These are phyloP conservation scores for Perizoma affinitatum DNA, from an alignment of 2,888 invertebrate genomes.

Conservation along the genomic window DNA sequence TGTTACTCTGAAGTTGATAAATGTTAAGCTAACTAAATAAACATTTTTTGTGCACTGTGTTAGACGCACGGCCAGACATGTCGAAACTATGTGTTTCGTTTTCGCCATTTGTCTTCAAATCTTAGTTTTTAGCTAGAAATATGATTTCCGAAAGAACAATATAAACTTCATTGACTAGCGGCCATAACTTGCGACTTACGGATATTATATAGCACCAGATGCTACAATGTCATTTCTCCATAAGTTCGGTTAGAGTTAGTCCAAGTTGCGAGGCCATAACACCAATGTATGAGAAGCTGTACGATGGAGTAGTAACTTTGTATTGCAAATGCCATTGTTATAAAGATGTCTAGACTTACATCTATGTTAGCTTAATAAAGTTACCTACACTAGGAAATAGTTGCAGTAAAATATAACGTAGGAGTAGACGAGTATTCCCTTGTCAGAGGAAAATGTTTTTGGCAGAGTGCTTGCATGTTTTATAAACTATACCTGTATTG, in stretches of 20 bases:
- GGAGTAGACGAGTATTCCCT: slow-evolving; percentile 7
- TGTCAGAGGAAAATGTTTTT: slow-evolving; percentile 5
- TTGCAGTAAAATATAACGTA: slow-evolving; percentile 1
- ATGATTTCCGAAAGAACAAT: too few species aligned
- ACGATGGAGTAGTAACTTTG: slow-evolving; percentile 24
- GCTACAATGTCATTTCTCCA: slow-evolving; percentile 45
- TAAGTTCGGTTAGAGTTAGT: slow-evolving; percentile 32
- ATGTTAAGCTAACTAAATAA: too few species aligned
- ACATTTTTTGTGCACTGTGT: too few species aligned
- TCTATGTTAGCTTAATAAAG: slow-evolving; percentile 33
- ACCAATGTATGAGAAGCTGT: slow-evolving; percentile 32
- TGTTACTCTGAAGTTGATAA: too few species aligned
- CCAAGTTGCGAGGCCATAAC: slow-evolving; percentile 44
- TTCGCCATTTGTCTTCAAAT: neutral
- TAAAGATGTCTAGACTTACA: slow-evolving; percentile 48
- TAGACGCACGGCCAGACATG: neutral
- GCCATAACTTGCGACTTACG: slow-evolving; percentile 11
- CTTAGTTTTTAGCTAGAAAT: neutral
- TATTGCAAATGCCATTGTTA: slow-evolving; percentile 39
- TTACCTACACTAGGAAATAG: slow-evolving; percentile 12
- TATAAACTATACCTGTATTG: slow-evolving; percentile 8
- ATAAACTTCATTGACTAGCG: neutral
- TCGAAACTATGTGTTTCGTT: neutral
- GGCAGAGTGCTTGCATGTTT: slow-evolving; percentile 9
- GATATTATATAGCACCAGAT: slow-evolving; percentile 38